phyloP scores from a whole-genome alignment of 2,113 vertebrate genomes.

The Cinclus cinclus region DNA sequence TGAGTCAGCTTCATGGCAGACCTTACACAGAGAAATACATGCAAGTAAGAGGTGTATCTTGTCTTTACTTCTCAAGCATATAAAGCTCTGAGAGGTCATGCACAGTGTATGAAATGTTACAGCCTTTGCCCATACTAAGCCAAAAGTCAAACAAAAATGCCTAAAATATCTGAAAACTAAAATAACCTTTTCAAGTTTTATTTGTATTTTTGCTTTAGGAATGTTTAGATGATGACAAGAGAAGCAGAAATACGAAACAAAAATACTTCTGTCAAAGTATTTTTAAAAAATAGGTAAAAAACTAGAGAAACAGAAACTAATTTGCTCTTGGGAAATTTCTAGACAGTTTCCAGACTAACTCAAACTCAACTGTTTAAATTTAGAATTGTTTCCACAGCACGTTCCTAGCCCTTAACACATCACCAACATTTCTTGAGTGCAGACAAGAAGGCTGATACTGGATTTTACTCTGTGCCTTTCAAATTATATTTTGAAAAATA shows the following conservation, averaged over 20 bases:
- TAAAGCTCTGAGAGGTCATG: neutral
- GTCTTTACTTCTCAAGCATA: neutral
- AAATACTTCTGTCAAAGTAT: neutral
- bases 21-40: neutral
- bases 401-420: slow-evolving; percentile 53
- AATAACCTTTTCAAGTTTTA: neutral
- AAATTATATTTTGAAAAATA: neutral
- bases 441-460: neutral
- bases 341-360: slow-evolving; percentile 50
- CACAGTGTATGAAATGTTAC: neutral
- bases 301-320: neutral
- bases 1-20: neutral
- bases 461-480: neutral
- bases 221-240: neutral
- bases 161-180: neutral
- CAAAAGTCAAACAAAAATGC: neutral
- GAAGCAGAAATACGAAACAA: neutral
- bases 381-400: slow-evolving; percentile 58
- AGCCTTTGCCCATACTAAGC: neutral
- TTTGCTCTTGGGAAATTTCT: slow-evolving; percentile 28
- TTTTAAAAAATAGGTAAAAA: slow-evolving; percentile 11
- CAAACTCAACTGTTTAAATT: slow-evolving; percentile 58
- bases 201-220: neutral
- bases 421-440: slow-evolving; percentile 16
- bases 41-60: neutral